A percentile compares a stretch with the other conserved stretches of the same genome.
Conservation (phyloP, 2,113 vertebrate genomes). For the Paraplagusia blochii region DNA sequence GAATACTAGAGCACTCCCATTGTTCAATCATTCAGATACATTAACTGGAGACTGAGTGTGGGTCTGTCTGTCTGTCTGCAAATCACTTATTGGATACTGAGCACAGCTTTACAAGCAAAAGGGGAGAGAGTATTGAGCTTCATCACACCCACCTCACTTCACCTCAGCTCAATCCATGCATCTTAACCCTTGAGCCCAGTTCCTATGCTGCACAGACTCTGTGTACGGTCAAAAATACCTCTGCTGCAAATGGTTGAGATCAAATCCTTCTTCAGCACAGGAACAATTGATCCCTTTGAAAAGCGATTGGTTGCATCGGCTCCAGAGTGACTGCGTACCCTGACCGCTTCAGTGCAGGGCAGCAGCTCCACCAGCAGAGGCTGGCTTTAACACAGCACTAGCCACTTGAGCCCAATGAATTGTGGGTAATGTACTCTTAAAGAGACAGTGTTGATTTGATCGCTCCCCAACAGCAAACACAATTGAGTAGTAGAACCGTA, state of each 20-base stretch:
- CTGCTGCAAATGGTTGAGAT: not conserved
- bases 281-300: conserved; percentile 5
- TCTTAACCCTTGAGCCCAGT: conserved; percentile 13
- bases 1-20: conserved; percentile 21
- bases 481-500: conserved; percentile 35
- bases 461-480: conserved; percentile 16
- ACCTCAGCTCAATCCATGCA: conserved; percentile 12
- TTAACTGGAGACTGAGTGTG: conserved; percentile 48
- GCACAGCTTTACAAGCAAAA: conserved; percentile 34
- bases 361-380: conserved; percentile 58
- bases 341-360: conserved; percentile 37
- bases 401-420: conserved; percentile 67
- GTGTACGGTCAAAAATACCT: conserved; percentile 22
- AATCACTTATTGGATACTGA: conserved; percentile 46
- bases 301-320: conserved; percentile 38
- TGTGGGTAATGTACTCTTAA: conserved; percentile 77
- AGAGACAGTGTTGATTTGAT: conserved; percentile 55
- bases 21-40: conserved; percentile 29
- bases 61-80: conserved; percentile 51
- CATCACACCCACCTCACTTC: conserved; percentile 61
- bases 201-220: conserved; percentile 19
- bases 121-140: not conserved
- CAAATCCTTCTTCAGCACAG: conserved; percentile 18
- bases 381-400: conserved; percentile 56
- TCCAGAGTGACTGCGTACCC: conserved; percentile 39